phyloP scores from a whole-genome alignment of 2,888 invertebrate species.

The Troides helena region DNA sequence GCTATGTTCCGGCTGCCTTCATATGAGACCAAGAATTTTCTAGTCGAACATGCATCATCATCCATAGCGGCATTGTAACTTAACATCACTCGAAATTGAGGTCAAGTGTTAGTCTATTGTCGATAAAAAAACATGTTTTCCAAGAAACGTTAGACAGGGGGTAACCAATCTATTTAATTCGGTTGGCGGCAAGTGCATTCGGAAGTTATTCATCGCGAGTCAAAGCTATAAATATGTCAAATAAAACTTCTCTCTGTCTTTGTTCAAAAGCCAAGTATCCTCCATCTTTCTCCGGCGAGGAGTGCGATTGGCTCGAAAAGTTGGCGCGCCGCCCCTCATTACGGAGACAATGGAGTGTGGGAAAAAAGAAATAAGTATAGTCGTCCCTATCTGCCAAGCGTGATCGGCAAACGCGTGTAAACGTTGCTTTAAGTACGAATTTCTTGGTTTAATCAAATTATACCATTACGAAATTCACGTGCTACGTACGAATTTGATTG shows the following conservation, averaged over 20 bases:
- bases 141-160: slow-evolving; percentile 14
- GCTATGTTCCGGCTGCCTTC: too few species aligned
- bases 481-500: slow-evolving; percentile 33
- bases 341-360: slow-evolving; percentile 51
- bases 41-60: too few species aligned
- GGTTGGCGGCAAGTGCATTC: slow-evolving; percentile 33
- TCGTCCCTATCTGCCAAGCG: slow-evolving; percentile 37
- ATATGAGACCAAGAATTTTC: too few species aligned
- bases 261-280: slow-evolving; percentile 36
- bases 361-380: slow-evolving; percentile 41
- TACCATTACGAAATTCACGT: slow-evolving; percentile 39
- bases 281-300: slow-evolving; percentile 42
- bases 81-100: too few species aligned
- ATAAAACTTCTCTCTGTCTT: slow-evolving; percentile 44
- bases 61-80: too few species aligned
- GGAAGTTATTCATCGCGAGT: slow-evolving; percentile 31
- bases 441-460: slow-evolving; percentile 47
- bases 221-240: slow-evolving; percentile 46
- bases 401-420: slow-evolving; percentile 44
- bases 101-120: too few species aligned
- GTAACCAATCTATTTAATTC: slow-evolving; percentile 41
- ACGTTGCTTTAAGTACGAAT: slow-evolving; percentile 54
- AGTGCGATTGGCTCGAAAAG: slow-evolving; percentile 55
- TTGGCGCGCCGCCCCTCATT: slow-evolving; percentile 53
- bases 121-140: slow-evolving; percentile 14